Evolutionary conservation across 1,140 invertebrate species (phyloP), one percentile per base, ranked within the genome.

Genomic region (Papilio dardanus): DNA sequence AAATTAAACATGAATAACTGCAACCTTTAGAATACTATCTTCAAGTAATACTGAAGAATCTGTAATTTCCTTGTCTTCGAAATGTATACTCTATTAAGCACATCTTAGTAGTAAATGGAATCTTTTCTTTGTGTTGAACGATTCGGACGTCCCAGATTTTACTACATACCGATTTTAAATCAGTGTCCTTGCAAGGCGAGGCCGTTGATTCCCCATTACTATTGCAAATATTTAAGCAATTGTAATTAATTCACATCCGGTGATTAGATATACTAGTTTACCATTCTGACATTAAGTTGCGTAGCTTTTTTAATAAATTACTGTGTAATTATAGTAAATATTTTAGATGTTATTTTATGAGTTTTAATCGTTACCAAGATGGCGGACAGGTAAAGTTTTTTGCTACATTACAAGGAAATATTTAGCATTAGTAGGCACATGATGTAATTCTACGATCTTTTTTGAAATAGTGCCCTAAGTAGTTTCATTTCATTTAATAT

Each of bases 221-320:
- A 8, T 58, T 58, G 54, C 54, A 58, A 58, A 28, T 30, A 28
- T 24, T 58, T 58, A 6, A n/a, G 10, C 21, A 7, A 24, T 2
- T 10, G 21, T 58, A 58, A 58, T 58, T 58, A 58, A 58, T 58
- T 58, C 54, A 58, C 54, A 28, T 58, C 54, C 54, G 54, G 54
- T 58, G 54, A 58, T 58, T 58, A 58, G 54, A 8, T 58, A 28
- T 58, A 58, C 21, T 12, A 2, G 54, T 58, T 58, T 58, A 24
- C 8, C 50, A 24, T 8, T 54, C 50, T 54, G 5, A 19, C 19
- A 24, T 54, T 54, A 54, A 6, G 24, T 58, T 54, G 50, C 50
- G 54, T 28, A 28, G 54, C 54, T 28, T 24, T 58, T 58, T 14
- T 24, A 28, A 54, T 54, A 24, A 28, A 28, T 14, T 58, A 58